Evolutionary conservation across 2,113 vertebrate genomes (phyloP), one percentile per base, ranked within the genome.

Genomic region (Colius striatus): DNA sequence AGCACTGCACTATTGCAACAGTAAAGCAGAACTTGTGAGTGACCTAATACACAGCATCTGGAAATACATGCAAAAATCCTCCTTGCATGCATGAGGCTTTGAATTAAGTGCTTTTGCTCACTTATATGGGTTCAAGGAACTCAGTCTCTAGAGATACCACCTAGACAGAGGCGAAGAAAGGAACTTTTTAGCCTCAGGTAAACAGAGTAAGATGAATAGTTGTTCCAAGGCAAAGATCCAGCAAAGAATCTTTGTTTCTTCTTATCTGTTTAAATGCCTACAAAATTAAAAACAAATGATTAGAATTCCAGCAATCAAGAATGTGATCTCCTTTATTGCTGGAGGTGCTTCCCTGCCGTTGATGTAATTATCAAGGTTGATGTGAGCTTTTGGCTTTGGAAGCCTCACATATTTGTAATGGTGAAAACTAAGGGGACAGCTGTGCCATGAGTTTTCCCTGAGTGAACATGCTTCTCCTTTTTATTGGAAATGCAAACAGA

Each of bases 261-360:
- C 92, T 96, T 96, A 96, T 95, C 94, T 94, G 38, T 53, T 75
- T 78, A 81, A 93, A 94, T 90, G 78, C 83, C 83, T 81, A 94
- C 73, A 94, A 84, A 96, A 89, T 93, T 81, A 93, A 96, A 95
- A 94, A 60, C 92, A 94, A 96, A 95, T 96, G 0, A 87, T 92
- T 95, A 89, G 91, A 94, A 95, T 94, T 96, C 84, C 89, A 95
- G 76, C 45, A 95, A 94, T 91, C 73, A 72, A 89, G 80, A 93
- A 91, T 21, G 34, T 68, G 61, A 90, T 90, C 83, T 88, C 68
- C 38, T 84, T 84, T 96, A 75, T 30, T 81, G 74, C 86, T 95
- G 73, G 61, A 81, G 84, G 86, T 92, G 32, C 43, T 90, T 84
- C 80, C 61, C 68, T 90, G 76, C 14, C 11, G 19, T 70, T 94